Conservation (phyloP, 2,888 invertebrate genomes). For the Cosmopolites sordidus region DNA sequence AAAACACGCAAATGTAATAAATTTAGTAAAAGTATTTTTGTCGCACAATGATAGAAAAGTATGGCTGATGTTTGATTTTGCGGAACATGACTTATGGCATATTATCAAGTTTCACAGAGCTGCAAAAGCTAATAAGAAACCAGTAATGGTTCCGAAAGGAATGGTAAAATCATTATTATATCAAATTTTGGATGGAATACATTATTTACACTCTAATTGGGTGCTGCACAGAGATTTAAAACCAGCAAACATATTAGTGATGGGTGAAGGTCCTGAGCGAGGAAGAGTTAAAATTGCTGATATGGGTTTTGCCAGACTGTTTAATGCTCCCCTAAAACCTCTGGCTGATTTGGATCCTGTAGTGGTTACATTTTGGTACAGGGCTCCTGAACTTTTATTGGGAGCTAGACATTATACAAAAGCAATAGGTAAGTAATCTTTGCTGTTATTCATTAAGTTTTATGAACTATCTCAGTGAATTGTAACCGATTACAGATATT, state of each 20-base stretch:
- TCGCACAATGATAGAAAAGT: constrained; percentile 96
- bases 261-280: constrained; percentile 97
- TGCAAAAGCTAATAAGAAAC: constrained; percentile 95
- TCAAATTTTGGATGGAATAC: constrained; percentile 97
- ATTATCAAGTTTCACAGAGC: constrained; percentile 98
- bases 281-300: constrained; percentile 98
- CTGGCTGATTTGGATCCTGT: constrained; percentile 98
- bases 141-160: constrained; percentile 91
- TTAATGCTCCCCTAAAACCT: constrained; percentile 96
- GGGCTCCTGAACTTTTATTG: constrained; percentile 91
- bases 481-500: constrained; percentile 65
- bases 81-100: constrained; percentile 99
- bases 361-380: constrained; percentile 99
- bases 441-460: background rate
- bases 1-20: constrained; percentile 96
- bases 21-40: constrained; percentile 91
- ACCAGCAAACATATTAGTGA: constrained; percentile 98
- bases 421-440: constrained; percentile 76
- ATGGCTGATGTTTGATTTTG: constrained; percentile 96
- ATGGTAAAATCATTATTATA: constrained; percentile 97
- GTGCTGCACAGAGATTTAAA: constrained; percentile 97
- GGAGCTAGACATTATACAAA: constrained; percentile 97
- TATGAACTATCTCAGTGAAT: background rate
- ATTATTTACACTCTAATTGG: constrained; percentile 99
- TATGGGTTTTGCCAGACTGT: constrained; percentile 97